phyloP scores from a whole-genome alignment of 2,113 vertebrate species.

The Bos taurus region DNA sequence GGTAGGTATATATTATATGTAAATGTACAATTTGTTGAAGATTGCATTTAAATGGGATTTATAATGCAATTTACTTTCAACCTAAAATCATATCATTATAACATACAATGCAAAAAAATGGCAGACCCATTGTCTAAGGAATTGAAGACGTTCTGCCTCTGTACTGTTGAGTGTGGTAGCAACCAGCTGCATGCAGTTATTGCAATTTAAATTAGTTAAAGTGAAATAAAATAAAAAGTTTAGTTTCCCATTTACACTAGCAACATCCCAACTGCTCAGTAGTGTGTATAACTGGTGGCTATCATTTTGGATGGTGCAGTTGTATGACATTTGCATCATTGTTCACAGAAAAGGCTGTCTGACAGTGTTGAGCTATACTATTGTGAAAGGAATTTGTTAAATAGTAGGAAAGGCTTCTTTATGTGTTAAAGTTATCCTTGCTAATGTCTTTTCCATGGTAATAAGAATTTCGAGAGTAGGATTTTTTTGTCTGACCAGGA shows the following conservation, averaged over 20 bases:
- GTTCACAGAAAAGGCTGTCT: neutral
- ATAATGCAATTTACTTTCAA: neutral
- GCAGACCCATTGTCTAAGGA: neutral
- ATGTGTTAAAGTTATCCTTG: neutral
- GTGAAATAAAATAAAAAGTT: neutral
- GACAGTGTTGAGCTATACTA: neutral
- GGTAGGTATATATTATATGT: neutral
- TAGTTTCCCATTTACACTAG: neutral
- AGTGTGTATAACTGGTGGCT: neutral
- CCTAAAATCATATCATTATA: neutral
- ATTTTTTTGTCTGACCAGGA: neutral
- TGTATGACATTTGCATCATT: neutral
- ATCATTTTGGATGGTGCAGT: neutral
- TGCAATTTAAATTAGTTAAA: constrained; percentile 12
- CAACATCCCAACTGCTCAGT: neutral
- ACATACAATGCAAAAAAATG: neutral
- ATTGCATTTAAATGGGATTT: constrained; percentile 1
- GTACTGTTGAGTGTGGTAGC: neutral
- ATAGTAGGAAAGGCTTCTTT: neutral
- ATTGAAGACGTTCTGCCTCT: neutral
- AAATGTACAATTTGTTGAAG: neutral
- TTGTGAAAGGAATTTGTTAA: neutral
- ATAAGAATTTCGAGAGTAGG: neutral
- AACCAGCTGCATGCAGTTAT: neutral
- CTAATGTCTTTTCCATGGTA: neutral